phyloP scores from a whole-genome alignment of 2,797 vertebrate species.

The Semotilus atromaculatus region DNA sequence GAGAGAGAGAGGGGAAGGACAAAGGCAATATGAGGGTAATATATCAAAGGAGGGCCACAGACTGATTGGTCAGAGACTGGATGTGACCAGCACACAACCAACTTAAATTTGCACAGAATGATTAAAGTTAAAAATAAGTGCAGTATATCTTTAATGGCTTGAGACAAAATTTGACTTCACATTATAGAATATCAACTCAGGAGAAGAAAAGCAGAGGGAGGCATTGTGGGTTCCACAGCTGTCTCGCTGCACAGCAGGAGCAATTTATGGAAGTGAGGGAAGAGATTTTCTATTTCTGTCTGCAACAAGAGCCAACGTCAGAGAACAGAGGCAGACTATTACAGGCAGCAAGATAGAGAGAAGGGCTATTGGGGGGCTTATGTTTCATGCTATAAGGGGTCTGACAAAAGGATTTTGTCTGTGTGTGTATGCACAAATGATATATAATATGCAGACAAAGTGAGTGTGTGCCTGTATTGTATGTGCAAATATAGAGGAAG shows the following conservation, averaged over 20 bases:
- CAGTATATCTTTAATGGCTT: neutral
- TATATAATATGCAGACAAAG: conserved; percentile 4
- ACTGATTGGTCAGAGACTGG: conserved; percentile 5
- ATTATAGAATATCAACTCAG: conserved; percentile 24
- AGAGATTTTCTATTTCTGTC: conserved; percentile 79
- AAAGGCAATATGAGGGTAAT: conserved; percentile 41
- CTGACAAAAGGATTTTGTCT: conserved; percentile 59
- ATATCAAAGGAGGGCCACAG: conserved; percentile 1
- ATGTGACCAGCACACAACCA: conserved; percentile 4
- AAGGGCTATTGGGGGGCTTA: conserved; percentile 25
- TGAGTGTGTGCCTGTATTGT: neutral
- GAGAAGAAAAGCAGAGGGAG: conserved; percentile 30
- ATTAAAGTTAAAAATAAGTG: neutral
- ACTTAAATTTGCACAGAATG: neutral
- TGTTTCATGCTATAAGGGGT: conserved; percentile 57
- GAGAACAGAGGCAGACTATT: conserved; percentile 49
- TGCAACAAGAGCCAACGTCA: conserved; percentile 69
- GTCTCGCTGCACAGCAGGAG: conserved; percentile 60
- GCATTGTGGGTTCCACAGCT: conserved; percentile 46
- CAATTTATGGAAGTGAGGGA: conserved; percentile 73
- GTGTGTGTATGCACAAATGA: conserved; percentile 35
- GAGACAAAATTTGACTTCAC: conserved; percentile 13
- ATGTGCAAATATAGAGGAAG: conserved; percentile 51
- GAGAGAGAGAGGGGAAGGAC: conserved; percentile 36
- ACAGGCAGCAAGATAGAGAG: conserved; percentile 42